Evolutionary conservation across 2,797 vertebrate genomes (phyloP), one percentile per base, ranked within the genome.

Genomic region (Fundulus diaphanus): DNA sequence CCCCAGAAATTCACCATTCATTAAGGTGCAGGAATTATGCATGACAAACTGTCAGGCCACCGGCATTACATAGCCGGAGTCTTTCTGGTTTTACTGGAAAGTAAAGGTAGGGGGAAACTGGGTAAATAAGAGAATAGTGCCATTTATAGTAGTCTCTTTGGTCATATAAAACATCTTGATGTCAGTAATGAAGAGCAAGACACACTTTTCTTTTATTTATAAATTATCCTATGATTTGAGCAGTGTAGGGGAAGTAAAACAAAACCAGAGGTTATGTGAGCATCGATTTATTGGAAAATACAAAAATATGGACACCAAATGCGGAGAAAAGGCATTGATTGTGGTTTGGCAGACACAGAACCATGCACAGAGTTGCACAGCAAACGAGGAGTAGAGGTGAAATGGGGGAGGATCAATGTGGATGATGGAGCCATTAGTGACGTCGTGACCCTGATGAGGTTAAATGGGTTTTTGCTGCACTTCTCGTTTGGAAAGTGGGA

Each of bases 371-470:
- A 70, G 35, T 52, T 3, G 56, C 7, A 1, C 63, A 48, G 35
- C 72, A 59, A 12, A 80, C 46, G 46, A 82, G 75, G 87, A 88
- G 68, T 27, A 29, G 76, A 35, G 81, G 80, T 79, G 81, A 74
- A 79, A 88, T 81, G 24, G n/a, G 35, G 69, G 29, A 78, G 63
- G 76, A 91, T 92, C 90, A 82, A 90, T 92, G 84, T 72, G 74
- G 71, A 79, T 74, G 83, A 89, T 87, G 85, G 80, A 85, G 77
- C 84, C 77, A 88, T 92, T 89, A 89, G 87, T 72, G 83, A 72
- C 74, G 56, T 70, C 3, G 63, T 61, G 77, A 85, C 85, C 75
- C 73, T 33, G 63, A 5, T 6, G 42, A 69, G 72, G 59, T 69
- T 52, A 48, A 73, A 71, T 46, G 54, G 71, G 11, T 46, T 88